A percentile compares a stretch with the other conserved stretches of the same genome.
phyloP scores from a whole-genome alignment of 1,140 invertebrate genomes.

The Drosophila tsacasi region DNA sequence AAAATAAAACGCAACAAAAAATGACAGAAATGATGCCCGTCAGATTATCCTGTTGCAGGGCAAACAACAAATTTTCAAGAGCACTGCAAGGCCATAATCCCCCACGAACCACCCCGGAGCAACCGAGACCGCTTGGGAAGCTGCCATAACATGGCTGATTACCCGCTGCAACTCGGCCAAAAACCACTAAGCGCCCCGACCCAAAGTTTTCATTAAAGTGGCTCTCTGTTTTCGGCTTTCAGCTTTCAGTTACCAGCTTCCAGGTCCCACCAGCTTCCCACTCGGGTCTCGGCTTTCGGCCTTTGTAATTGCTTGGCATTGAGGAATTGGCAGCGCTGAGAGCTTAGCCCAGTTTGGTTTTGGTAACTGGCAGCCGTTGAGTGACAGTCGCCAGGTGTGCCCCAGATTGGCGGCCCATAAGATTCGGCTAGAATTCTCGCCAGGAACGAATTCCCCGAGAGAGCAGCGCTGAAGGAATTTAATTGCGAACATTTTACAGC shows the following conservation, averaged over 20 bases:
- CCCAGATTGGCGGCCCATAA: constrained; percentile 20
- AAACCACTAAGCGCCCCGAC: constrained; percentile 57
- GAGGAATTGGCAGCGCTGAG: constrained; percentile 40
- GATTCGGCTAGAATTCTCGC: constrained; percentile 5
- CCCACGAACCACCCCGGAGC: constrained; percentile 4
- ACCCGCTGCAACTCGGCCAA: constrained; percentile 43
- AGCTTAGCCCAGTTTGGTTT: constrained; percentile 34
- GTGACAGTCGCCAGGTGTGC: constrained; percentile 41
- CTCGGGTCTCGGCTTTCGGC: constrained; percentile 32
- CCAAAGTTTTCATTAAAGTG: constrained; percentile 64
- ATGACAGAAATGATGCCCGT: constrained; percentile 29
- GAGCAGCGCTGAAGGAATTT: constrained; percentile 2
- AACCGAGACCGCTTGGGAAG: constrained; percentile 23
- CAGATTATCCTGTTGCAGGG: constrained; percentile 51
- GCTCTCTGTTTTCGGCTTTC: constrained; percentile 49
- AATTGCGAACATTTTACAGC: constrained; percentile 6
- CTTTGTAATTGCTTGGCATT: constrained; percentile 56
- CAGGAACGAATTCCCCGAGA: neutral
- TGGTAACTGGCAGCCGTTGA: constrained; percentile 19
- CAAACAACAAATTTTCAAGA: constrained; percentile 58
- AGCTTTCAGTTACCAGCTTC: constrained; percentile 2
- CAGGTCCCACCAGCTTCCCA: neutral
- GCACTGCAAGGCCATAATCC: constrained; percentile 56
- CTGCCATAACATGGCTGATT: constrained; percentile 58
- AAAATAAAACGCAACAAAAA: neutral